A percentile compares a stretch with the other conserved stretches of the same genome.
Conservation (phyloP, 2,113 vertebrate genomes). For the Centropus unirufus region DNA sequence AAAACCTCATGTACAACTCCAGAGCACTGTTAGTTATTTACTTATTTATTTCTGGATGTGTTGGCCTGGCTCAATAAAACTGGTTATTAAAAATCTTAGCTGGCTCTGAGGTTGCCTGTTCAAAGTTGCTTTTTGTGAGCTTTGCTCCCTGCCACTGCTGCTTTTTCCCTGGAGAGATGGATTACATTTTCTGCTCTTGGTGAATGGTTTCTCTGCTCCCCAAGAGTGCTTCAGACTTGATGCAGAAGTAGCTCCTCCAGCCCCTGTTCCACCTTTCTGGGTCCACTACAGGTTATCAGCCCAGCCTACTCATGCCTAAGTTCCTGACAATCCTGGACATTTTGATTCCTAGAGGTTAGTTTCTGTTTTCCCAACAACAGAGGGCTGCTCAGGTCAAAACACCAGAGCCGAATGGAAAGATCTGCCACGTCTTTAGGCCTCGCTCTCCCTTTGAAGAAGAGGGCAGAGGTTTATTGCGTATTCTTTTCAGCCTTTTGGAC, state of each 20-base stretch:
- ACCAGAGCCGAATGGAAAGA: background rate
- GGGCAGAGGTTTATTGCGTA: background rate
- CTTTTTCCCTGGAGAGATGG: background rate
- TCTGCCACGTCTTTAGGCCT: background rate
- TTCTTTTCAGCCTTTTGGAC: conserved; percentile 18
- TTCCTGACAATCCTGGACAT: background rate
- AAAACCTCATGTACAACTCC: background rate
- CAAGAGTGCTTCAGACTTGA: background rate
- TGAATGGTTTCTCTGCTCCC: background rate
- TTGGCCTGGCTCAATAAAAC: background rate
- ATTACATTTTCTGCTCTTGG: background rate
- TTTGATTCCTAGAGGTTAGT: background rate
- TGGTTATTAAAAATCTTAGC: background rate
- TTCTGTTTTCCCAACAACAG: background rate
- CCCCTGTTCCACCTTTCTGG: background rate
- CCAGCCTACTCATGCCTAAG: background rate
- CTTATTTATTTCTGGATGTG: background rate
- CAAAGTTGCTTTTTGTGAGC: background rate
- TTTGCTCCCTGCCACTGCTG: background rate
- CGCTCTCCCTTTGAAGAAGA: background rate
- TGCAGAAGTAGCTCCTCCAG: background rate
- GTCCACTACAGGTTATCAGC: background rate
- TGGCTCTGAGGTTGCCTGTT: background rate
- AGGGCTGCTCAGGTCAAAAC: background rate
- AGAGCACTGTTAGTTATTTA: background rate